Evolutionary conservation across 2,888 invertebrate species (phyloP).

Genomic region (Protonemura montana): DNA sequence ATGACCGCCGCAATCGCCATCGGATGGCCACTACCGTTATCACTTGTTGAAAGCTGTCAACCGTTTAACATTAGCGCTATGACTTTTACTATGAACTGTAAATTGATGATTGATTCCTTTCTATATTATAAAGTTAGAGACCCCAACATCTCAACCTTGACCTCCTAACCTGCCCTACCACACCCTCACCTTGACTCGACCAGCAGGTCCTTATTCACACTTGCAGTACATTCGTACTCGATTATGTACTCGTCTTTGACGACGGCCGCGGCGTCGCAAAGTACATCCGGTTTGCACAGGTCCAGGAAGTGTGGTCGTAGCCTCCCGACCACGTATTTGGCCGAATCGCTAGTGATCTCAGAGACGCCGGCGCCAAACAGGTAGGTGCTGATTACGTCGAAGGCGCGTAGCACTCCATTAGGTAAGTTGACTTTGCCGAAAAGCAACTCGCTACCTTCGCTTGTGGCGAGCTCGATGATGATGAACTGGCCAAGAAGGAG

Average conservation of each 20-base stretch:
- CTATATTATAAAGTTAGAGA: too few relatives aligned
- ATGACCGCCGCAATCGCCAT: too few relatives aligned
- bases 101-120: too few relatives aligned
- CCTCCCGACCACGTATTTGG: conserved; percentile 92
- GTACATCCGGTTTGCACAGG: conserved; percentile 80
- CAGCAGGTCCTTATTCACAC: conserved; percentile 62
- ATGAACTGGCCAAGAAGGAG: background rate
- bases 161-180: too few relatives aligned
- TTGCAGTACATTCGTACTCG: conserved; percentile 71
- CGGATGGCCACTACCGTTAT: too few relatives aligned
- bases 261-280: conserved; percentile 59
- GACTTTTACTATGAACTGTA: too few relatives aligned
- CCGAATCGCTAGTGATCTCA: conserved; percentile 88
- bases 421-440: conserved; percentile 24
- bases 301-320: conserved; percentile 92
- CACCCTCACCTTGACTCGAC: conserved; percentile 71
- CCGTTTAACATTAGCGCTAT: too few relatives aligned
- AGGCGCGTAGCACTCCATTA: background rate
- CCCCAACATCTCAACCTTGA: too few relatives aligned
- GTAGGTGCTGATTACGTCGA: conserved; percentile 53
- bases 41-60: too few relatives aligned
- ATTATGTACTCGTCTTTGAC: conserved; percentile 69
- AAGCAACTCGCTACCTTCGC: conserved; percentile 28
- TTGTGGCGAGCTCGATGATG: conserved; percentile 14
- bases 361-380: conserved; percentile 65